phyloP scores from a whole-genome alignment of 2,113 vertebrate species.

The Chionis minor region DNA sequence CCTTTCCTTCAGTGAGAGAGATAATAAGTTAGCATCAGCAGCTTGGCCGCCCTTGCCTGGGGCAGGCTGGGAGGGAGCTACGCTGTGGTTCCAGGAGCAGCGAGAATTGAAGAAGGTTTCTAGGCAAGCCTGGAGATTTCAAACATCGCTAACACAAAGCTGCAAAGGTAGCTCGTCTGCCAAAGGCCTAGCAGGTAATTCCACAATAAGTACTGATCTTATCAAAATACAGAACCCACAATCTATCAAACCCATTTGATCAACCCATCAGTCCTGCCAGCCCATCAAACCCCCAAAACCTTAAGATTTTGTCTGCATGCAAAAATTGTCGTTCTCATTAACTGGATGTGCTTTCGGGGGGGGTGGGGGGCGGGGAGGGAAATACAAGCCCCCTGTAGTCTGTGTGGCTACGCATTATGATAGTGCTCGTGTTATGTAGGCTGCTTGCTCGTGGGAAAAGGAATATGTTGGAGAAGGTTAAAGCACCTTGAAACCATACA shows the following conservation, averaged over 20 bases:
- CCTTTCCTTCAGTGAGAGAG: not conserved
- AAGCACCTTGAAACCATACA: not conserved
- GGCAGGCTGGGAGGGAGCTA: not conserved
- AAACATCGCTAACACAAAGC: not conserved
- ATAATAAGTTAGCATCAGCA: not conserved
- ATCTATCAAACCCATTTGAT: not conserved
- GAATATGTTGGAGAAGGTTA: not conserved
- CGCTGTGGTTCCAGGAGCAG: not conserved
- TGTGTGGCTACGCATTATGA: not conserved
- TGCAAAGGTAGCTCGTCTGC: not conserved
- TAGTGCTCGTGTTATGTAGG: rapidly evolving
- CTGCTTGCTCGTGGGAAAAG: not conserved
- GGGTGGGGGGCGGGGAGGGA: too few relatives aligned
- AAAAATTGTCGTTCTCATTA: not conserved
- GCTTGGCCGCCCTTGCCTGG: not conserved
- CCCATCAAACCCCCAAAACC: not conserved
- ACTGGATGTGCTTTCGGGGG: not conserved
- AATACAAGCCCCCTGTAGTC: not conserved
- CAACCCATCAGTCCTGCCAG: not conserved
- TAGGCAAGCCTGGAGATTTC: not conserved
- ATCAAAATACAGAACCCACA: not conserved
- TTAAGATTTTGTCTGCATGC: not conserved
- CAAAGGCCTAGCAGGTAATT: not conserved
- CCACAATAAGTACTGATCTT: not conserved
- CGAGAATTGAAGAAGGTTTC: not conserved